phyloP scores from a whole-genome alignment of 2,797 vertebrate genomes.

The Enteromius anoplus region DNA sequence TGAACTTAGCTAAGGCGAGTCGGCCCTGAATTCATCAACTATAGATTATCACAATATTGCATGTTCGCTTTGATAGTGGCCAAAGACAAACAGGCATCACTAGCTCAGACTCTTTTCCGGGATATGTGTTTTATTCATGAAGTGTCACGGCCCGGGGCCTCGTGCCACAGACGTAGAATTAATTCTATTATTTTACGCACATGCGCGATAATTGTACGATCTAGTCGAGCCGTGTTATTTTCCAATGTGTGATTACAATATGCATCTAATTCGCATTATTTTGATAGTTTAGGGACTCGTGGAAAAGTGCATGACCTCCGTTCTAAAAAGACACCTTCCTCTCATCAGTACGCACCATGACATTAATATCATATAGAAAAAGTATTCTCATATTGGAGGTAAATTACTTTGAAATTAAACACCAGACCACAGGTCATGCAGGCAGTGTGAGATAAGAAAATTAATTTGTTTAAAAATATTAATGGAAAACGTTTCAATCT shows the following conservation, averaged over 20 bases:
- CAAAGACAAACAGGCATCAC: constrained; percentile 95
- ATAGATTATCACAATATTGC: constrained; percentile 99
- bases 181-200: constrained; percentile 99
- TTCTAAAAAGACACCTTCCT: constrained; percentile 71
- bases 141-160: constrained; percentile 91
- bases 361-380: constrained; percentile 77
- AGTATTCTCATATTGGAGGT: constrained; percentile 72
- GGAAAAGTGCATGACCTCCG: constrained; percentile 68
- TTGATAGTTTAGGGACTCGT: constrained; percentile 69
- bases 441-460: constrained; percentile 74
- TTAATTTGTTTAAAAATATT: constrained; percentile 82
- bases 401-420: constrained; percentile 83
- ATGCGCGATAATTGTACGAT: constrained; percentile 98
- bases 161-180: constrained; percentile 96
- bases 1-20: constrained; percentile 98
- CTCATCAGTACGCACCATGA: constrained; percentile 72
- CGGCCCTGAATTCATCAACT: constrained; percentile 99
- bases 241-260: constrained; percentile 64
- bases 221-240: constrained; percentile 90
- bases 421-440: constrained; percentile 75
- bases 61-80: constrained; percentile 99
- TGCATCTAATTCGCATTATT: constrained; percentile 77
- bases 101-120: constrained; percentile 80
- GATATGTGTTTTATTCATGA: constrained; percentile 99
- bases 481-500: constrained; percentile 74